phyloP scores from a whole-genome alignment of 2,797 vertebrate species.

The Australoheros facetus region DNA sequence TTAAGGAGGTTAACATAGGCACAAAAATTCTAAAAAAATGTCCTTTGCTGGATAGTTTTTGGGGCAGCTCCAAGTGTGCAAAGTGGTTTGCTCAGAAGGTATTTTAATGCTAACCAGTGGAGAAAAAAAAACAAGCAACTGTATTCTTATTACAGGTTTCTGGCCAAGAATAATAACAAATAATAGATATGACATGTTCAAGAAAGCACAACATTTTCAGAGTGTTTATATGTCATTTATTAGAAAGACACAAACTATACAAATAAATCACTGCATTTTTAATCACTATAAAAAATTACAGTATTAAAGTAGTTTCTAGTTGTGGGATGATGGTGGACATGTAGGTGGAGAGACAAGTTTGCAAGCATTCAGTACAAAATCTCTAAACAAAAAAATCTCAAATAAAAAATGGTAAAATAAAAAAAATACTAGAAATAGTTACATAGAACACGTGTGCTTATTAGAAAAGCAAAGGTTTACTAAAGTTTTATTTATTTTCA shows the following conservation, averaged over 20 bases:
- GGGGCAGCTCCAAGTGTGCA: background rate
- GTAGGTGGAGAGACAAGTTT: background rate
- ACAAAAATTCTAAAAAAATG: background rate
- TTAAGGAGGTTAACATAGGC: background rate
- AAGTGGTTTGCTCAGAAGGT: background rate
- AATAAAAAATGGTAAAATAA: background rate
- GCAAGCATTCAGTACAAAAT: background rate
- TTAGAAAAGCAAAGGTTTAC: background rate
- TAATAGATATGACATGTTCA: too few relatives aligned
- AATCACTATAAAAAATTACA: background rate
- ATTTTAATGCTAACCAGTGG: background rate
- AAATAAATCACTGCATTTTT: background rate
- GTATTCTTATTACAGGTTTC: background rate
- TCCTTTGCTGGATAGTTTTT: background rate
- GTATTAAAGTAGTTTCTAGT: background rate
- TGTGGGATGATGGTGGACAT: background rate
- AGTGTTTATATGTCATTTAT: background rate
- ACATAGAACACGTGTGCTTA: background rate
- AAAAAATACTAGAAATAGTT: background rate
- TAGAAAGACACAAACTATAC: background rate
- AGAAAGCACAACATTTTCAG: background rate
- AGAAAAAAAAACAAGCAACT: background rate
- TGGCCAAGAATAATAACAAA: too few relatives aligned
- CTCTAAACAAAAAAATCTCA: background rate
- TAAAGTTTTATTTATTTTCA: slow-evolving; percentile 19